Base-by-base conservation (phyloP, 2,888 invertebrate genomes). In the Sarcophaga variegata region DNA sequence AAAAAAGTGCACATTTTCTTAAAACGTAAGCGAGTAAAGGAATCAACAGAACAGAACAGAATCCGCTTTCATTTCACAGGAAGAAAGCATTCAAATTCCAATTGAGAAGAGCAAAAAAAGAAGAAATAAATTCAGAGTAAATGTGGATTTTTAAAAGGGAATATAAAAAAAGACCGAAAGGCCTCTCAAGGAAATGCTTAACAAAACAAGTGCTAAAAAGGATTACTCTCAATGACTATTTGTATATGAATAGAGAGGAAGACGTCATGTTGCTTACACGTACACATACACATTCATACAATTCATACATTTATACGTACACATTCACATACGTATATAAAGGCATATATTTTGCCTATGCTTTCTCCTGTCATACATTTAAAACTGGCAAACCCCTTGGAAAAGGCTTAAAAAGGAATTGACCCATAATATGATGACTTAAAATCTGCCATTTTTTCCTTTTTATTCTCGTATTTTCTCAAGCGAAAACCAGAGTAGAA, bases 151-250 rank as follows among this genome's bases (percentile, higher is more conserved):
- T 54, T 54, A 37, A 37, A 37, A 37, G 37, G 10, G 37, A 76
- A 12, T 45, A 76, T 11, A 45, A 81, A 76, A 25, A 20, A 70
- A 25, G 25, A 5, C 60, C 60, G 45, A 59, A 76, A 75, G 47
- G 17, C 14, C 62, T 70, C 81, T 81, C 64, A 70, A 82, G 64
- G 47, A 71, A 77, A 72, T 66, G 64, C 71, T 77, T 71, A 74
- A 66, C 37, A 69, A 37, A 27, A 54, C 37, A 70, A 64, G 63
- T 70, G 45, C 49, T 69, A 49, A 66, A 76, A 77, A 77, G 70
- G 22, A 47, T 66, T 77, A 27, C 14, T 76, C 66, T 14, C 62
- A 14, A 60, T 14, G 22, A 62, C 22, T 49, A 22, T 14, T 27
- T 27, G 27, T 10, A 10, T 10, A 10, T 62, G 54, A 54, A 54